Percentiles rank a stretch among this genome's conserved stretches.
These are phyloP conservation scores for Drosophila vallismaia DNA, from an alignment of 2,888 invertebrate species.

Conservation along the genomic window DNA sequence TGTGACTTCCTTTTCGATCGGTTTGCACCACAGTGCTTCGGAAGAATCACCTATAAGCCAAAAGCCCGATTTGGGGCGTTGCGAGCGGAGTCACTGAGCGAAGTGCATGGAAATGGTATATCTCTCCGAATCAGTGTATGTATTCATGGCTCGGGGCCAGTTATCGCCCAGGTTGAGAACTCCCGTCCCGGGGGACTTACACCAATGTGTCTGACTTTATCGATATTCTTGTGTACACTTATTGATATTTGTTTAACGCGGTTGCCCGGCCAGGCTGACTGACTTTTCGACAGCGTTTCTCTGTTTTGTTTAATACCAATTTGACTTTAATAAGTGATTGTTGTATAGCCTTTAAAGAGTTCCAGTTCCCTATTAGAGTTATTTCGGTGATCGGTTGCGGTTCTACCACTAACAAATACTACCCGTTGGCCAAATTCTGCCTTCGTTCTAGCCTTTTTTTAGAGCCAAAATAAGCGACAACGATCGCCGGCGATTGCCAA, in stretches of 20 bases:
- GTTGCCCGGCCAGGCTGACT: slow-evolving; percentile 18
- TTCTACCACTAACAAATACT: slow-evolving; percentile 21
- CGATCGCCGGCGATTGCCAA: background rate
- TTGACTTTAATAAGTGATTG: slow-evolving; percentile 82
- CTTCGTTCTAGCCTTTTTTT: background rate
- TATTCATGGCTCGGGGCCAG: no score
- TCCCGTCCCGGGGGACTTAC: slow-evolving; percentile 23
- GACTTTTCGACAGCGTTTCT: slow-evolving; percentile 17
- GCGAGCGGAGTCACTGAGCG: no score
- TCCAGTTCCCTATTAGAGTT: slow-evolving; percentile 36
- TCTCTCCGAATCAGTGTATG: slow-evolving; percentile 39
- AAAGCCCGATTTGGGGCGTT: slow-evolving; percentile 61
- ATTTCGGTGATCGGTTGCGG: background rate
- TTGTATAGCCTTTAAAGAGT: slow-evolving; percentile 75
- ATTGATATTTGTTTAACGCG: slow-evolving; percentile 73
- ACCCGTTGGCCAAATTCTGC: no score
- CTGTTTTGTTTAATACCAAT: slow-evolving; percentile 80
- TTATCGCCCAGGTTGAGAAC: background rate
- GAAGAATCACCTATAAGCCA: slow-evolving; percentile 54
- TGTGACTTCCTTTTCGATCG: background rate
- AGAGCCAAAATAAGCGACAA: background rate
- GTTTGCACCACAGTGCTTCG: slow-evolving; percentile 32
- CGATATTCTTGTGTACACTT: slow-evolving; percentile 70
- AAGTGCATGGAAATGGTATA: no score
- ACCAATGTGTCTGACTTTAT: slow-evolving; percentile 49